These are phyloP conservation scores for Trichonephila inaurata DNA, from an alignment of 1,140 invertebrate genomes.

Conservation along the genomic window DNA sequence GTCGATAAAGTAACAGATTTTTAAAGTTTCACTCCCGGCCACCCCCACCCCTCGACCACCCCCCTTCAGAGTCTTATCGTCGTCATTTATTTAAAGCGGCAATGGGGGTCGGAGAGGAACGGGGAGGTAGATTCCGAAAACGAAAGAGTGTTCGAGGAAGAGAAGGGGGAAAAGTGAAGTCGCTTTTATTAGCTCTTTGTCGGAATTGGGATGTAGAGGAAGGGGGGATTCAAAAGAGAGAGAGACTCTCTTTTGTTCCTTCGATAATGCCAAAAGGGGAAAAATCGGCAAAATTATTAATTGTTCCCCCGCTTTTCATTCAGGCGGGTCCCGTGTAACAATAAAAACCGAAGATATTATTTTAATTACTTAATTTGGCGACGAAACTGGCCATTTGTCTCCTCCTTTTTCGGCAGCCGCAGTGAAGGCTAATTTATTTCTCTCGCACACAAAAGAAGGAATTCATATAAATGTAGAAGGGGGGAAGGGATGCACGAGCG, in stretches of 20 bases:
- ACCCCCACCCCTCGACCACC: neutral
- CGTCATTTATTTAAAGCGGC: constrained; percentile 74
- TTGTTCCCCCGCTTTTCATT: constrained; percentile 64
- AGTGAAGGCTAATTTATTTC: constrained; percentile 76
- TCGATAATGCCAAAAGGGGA: constrained; percentile 76
- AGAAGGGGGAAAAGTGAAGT: constrained; percentile 2
- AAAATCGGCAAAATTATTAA: constrained; percentile 76
- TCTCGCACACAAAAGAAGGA: constrained; percentile 60
- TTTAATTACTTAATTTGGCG: constrained; percentile 77
- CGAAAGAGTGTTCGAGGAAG: neutral
- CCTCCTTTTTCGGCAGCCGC: constrained; percentile 74
- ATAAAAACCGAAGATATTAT: constrained; percentile 77
- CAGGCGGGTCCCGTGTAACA: constrained; percentile 72
- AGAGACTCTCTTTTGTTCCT: constrained; percentile 69
- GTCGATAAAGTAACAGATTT: constrained; percentile 77
- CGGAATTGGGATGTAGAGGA: constrained; percentile 30
- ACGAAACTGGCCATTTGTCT: constrained; percentile 76
- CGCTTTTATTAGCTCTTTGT: constrained; percentile 76
- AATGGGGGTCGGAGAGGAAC: neutral
- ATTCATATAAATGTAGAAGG: constrained; percentile 48
- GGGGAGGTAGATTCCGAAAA: constrained; percentile 31
- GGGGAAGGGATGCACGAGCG: constrained; percentile 9
- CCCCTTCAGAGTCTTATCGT: constrained; percentile 61
- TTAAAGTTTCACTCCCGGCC: constrained; percentile 72
- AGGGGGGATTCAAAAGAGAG: constrained; percentile 48